Base-by-base conservation (phyloP, 2,888 invertebrate species). In the Drosophila imparisetae region DNA sequence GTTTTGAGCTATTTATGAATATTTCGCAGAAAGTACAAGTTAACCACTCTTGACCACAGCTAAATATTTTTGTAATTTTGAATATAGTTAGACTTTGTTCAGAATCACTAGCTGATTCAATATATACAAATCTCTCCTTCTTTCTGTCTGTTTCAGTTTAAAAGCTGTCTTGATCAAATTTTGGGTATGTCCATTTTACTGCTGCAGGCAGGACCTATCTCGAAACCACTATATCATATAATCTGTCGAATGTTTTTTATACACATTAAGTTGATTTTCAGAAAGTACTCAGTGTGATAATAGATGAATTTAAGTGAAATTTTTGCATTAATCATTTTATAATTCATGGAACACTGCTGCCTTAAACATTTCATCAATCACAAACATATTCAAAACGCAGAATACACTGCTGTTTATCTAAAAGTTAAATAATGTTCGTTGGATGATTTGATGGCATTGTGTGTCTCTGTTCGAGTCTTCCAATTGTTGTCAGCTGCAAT, bases 401-500 rank as follows among this genome's bases (percentile, higher is more conserved):
- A 15, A 15, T 45, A 24, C 40, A 42, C 42, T 21, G 1, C 1
- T 21, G 21, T 13, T 42, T 32, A 15, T 27, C n/a, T 30, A 49
- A 38, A 40, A 55, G 64, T 42, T 54, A 29, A 54, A 54, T 29
- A 36, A 72, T 72, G 50, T 62, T 38, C 24, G 27, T 18, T 52
- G 36, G 24, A 62, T 66, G 75, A 52, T 66, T 69, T 65, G 27
- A 48, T 34, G 40, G 45, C 50, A 76, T 66, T 66, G 64, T 64
- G 38, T 58, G 40, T 7, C 10, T 24, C 11, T 32, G 24, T 27
- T 50, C 24, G 27, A 58, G 60, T 58, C 55, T 64, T 58, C 60
- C 49, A 72, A 53, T 60, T 68, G 59, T 62, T 81, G 60, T 72
- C 72, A 73, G 53, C 72, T 73, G 77, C 72, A 72, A 78, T 77